Evolutionary conservation across 2,113 vertebrate species (phyloP), one percentile per base, ranked within the genome.

Genomic region (Nesoenas mayeri): DNA sequence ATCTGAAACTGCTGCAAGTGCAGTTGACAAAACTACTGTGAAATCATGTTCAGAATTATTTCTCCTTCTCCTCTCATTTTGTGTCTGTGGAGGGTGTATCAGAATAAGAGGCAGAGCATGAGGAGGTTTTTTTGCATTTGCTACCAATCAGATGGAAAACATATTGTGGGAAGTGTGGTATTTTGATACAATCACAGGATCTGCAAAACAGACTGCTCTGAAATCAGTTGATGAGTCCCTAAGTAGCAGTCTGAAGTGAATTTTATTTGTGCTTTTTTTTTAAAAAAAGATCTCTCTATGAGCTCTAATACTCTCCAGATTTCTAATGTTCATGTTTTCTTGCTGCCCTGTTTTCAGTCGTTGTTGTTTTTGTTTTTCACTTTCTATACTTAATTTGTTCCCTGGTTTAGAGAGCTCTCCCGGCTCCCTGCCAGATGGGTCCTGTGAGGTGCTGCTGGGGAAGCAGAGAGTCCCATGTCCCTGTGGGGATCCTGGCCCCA

Each of bases 241-340:
- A 73, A 94, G 95, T 90, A 94, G 54, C 60, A 38, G 73, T 90
- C 80, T 95, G 58, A 95, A 96, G 53, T 58, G 34, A 82, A 54
- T 93, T 96, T 96, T 85, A 69, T 86, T 96, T 67, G 51, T 47
- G 24, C 42, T 17, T 44, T 44, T 44, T 19, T 25, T 81, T 29
- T 79, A 50, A 88, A 60, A 67, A 60, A 67, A 94, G 84, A 54
- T 51, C 78, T 78, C 50, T 88, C 75, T 89, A 56, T 93, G 61
- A 58, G 32, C 32, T 74, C 44, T 96, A 93, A 95, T 95, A 69
- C 60, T 69, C 77, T 95, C 96, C 95, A 96, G 85, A 97, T 97
- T 97, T 92, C 87, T 90, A 53, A 71, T 18, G 70, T 81, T 70
- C 89, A 17, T 95, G 50, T 95, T 96, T 94, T 91, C 83, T 87